These are phyloP conservation scores for Panagrolaimus sp. DNA, from an alignment of 1,140 invertebrate species.

Conservation along the genomic window DNA sequence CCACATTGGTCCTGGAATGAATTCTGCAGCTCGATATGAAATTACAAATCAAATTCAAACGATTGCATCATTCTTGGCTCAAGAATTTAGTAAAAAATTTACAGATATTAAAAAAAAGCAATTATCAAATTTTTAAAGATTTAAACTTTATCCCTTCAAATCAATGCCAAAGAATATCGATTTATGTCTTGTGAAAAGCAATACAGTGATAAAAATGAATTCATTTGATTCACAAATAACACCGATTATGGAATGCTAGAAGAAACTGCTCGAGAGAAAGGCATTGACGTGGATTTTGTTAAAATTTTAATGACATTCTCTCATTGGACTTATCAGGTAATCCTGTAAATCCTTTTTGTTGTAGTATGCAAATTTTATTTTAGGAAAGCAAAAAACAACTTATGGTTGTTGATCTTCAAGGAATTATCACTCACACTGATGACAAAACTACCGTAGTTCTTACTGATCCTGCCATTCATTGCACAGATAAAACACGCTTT, in stretches of 20 bases:
- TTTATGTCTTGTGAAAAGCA: constrained; percentile 23
- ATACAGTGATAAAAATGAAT: constrained; percentile 14
- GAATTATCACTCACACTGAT: constrained; percentile 18
- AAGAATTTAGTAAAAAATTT: constrained; percentile 19
- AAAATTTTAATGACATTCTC: constrained; percentile 28
- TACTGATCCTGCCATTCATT: constrained; percentile 32
- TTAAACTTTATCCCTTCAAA: constrained; percentile 9
- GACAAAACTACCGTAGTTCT: constrained; percentile 20
- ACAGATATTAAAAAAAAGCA: background rate
- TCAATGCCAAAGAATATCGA: background rate
- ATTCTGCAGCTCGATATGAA: constrained; percentile 23
- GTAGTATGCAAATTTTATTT: constrained; percentile 18
- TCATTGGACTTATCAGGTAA: constrained; percentile 31
- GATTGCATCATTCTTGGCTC: constrained; percentile 26
- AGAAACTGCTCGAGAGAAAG: background rate
- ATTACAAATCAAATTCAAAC: constrained; percentile 28
- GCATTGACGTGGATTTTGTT: constrained; percentile 21
- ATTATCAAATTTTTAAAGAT: constrained; percentile 27
- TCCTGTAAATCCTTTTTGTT: background rate
- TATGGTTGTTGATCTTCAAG: constrained; percentile 35
- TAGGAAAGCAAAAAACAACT: constrained; percentile 19
- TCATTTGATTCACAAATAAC: constrained; percentile 35
- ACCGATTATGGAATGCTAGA: constrained; percentile 20
- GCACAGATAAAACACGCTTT: constrained; percentile 24
- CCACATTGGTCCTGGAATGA: background rate